These are phyloP conservation scores for Tenthredo livida DNA, from an alignment of 2,888 invertebrate genomes.

Conservation along the genomic window DNA sequence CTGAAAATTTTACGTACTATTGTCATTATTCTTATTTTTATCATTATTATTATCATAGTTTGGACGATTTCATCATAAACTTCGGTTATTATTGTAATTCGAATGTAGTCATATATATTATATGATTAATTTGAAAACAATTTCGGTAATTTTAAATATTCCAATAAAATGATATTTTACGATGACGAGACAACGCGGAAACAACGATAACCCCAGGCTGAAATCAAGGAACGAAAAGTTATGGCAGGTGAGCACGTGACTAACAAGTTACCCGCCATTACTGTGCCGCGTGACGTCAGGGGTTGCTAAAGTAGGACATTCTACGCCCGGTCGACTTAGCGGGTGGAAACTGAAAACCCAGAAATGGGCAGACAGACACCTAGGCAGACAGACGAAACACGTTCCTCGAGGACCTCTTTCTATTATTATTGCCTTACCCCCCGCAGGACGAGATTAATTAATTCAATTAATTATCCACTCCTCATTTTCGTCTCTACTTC, in stretches of 20 bases:
- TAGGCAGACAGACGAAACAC: background rate
- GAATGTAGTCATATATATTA: background rate
- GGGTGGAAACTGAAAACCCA: constrained; percentile 33
- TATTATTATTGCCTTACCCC: background rate
- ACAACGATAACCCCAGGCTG: background rate
- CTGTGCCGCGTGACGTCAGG: constrained; percentile 49
- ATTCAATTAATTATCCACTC: background rate
- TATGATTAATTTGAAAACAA: background rate
- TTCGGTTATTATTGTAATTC: background rate
- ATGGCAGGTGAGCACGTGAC: constrained; percentile 49
- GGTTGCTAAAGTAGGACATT: constrained; percentile 52
- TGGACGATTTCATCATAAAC: background rate
- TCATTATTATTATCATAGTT: background rate
- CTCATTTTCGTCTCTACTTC: background rate
- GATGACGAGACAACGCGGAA: constrained; percentile 27
- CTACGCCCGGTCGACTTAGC: constrained; percentile 36
- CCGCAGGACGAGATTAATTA: background rate
- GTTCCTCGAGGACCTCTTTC: background rate
- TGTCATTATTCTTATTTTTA: background rate
- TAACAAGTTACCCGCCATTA: constrained; percentile 45
- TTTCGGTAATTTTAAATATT: background rate
- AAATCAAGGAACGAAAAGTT: constrained; percentile 41
- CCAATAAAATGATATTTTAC: background rate
- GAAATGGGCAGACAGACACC: constrained; percentile 21
- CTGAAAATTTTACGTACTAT: background rate